A percentile compares a stretch with the other conserved stretches of the same genome.
Conservation (phyloP, 1,140 invertebrate genomes). For the Drosophila micromelanica region DNA sequence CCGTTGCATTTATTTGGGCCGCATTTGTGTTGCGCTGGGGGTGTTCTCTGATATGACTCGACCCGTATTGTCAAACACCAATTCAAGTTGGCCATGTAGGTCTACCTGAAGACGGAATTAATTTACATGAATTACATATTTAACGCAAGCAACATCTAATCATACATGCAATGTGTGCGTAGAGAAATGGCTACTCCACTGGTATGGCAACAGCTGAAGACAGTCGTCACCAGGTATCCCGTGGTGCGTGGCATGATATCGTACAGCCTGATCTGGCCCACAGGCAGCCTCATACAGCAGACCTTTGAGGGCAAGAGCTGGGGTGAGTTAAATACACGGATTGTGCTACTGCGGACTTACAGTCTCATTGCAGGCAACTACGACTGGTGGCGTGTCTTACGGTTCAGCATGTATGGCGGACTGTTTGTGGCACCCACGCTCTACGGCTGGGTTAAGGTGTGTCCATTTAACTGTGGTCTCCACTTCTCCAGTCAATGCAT, state of each 20-base stretch:
- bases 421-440: conserved; percentile 90
- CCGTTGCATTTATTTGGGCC: conserved; percentile 28
- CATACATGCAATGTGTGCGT: conserved; percentile 12
- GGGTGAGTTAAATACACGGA: conserved; percentile 51
- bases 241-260: conserved; percentile 89
- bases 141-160: conserved; percentile 9
- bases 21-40: neutral
- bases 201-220: conserved; percentile 69
- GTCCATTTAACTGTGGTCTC: neutral
- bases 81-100: conserved; percentile 20
- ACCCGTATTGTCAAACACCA: conserved; percentile 12
- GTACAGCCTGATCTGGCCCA: conserved; percentile 90
- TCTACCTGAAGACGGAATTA: conserved; percentile 10
- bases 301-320: conserved; percentile 85
- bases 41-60: conserved; percentile 5
- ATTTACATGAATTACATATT: conserved; percentile 25
- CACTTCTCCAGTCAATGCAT: too few relatives aligned
- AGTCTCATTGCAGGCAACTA: conserved; percentile 78
- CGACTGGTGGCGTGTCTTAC: conserved; percentile 86
- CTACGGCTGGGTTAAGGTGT: conserved; percentile 89
- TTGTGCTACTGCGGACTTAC: neutral
- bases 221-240: conserved; percentile 76
- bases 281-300: conserved; percentile 88
- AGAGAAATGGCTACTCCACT: conserved; percentile 46
- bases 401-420: conserved; percentile 90